These are phyloP conservation scores for Uropsilus gracilis DNA, from an alignment of 2,113 vertebrate species.

Conservation along the genomic window DNA sequence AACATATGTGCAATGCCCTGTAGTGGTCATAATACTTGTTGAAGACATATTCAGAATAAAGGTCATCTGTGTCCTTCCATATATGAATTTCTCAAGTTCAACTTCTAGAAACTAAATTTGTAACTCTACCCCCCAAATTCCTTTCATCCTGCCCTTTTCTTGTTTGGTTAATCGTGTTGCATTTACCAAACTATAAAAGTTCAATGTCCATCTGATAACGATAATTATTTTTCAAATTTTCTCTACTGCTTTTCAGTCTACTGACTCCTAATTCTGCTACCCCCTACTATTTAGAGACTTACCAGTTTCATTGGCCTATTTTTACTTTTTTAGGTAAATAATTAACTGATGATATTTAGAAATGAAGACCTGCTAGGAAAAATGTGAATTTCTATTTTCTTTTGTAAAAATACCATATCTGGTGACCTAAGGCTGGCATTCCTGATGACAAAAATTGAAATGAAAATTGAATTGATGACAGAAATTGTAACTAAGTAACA, in stretches of 20 bases:
- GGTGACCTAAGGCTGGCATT: not conserved
- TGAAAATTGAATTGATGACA: not conserved
- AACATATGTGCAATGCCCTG: not conserved
- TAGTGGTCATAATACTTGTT: not conserved
- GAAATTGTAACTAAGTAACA: not conserved
- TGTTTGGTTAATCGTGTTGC: not conserved
- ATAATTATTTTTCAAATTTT: not conserved
- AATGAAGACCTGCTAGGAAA: not conserved
- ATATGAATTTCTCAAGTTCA: not conserved
- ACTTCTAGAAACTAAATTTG: not conserved
- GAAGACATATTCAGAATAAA: not conserved
- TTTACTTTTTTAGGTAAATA: constrained; percentile 22
- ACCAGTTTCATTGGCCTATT: not conserved
- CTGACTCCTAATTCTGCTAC: not conserved
- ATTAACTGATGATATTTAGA: not conserved
- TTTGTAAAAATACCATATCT: not conserved
- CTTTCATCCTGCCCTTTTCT: not conserved
- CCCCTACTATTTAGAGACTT: not conserved
- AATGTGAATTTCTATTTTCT: not conserved
- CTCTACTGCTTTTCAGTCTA: not conserved
- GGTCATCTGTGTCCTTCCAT: not conserved
- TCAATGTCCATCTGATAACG: not conserved
- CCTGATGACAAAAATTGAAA: not conserved
- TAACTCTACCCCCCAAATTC: not conserved
- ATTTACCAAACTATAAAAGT: not conserved